A percentile compares a stretch with the other conserved stretches of the same genome.
Conservation (phyloP, 2,888 invertebrate species). For the Synergus laeviventris region DNA sequence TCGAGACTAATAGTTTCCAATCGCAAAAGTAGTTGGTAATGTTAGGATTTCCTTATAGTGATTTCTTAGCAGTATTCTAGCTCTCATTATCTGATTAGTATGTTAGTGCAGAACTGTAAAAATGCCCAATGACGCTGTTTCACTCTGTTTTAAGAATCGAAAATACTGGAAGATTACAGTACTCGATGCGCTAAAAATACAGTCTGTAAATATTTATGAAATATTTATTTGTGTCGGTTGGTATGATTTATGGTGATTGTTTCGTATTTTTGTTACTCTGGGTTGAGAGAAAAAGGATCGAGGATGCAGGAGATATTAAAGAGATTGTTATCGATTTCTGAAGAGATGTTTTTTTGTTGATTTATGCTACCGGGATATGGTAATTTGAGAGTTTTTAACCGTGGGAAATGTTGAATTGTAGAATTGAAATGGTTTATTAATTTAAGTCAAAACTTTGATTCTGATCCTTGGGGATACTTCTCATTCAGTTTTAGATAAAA, state of each 20-base stretch:
- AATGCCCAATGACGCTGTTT: background rate
- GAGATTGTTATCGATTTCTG: background rate
- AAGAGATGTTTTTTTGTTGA: background rate
- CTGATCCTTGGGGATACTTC: background rate
- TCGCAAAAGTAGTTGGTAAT: background rate
- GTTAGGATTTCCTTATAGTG: background rate
- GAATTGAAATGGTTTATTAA: background rate
- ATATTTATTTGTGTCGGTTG: constrained; percentile 22
- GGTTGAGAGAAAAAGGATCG: background rate
- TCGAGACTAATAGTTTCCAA: constrained; percentile 5
- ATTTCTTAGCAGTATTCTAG: background rate
- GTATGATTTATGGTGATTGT: constrained; percentile 34
- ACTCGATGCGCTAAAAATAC: constrained; percentile 28
- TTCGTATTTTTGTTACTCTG: constrained; percentile 13
- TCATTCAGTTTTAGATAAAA: too few relatives aligned
- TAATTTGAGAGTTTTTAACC: constrained; percentile 2
- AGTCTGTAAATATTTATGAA: constrained; percentile 33
- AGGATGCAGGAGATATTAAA: background rate
- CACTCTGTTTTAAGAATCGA: background rate
- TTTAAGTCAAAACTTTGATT: background rate
- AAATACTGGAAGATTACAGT: constrained; percentile 23
- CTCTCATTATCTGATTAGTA: background rate
- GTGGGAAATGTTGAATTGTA: constrained; percentile 12
- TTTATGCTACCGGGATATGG: constrained; percentile 15
- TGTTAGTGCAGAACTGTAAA: background rate